Evolutionary conservation across 1,140 invertebrate genomes (phyloP), one percentile per base, ranked within the genome.

Genomic region (Drosophila sulfurigaster): DNA sequence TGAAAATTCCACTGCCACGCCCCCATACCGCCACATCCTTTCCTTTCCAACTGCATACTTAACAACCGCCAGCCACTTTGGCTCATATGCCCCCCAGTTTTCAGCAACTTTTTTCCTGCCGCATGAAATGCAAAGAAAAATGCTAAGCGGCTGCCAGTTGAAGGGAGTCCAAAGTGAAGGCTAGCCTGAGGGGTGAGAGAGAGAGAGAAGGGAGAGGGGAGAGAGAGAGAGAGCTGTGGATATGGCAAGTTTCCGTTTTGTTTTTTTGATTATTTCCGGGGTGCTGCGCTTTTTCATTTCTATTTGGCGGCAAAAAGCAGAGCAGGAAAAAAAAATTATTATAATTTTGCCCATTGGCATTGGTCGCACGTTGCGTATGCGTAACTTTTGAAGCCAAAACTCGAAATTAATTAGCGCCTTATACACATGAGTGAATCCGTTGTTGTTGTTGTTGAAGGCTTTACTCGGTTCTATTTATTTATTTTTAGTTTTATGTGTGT

Each of bases 331-430:
- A 66, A 38, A 57, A 71, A 51, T 82, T 72, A 77, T 82, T 78
- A 66, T 78, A 83, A 88, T 83, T 63, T 64, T 46, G 38, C 63
- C 46, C 58, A 65, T 66, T 64, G 57, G 45, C 65, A 71, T 48
- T 38, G 54, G 49, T 41, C 58, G 59, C 69, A 75, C 73, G 72
- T 74, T 82, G 82, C 79, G 82, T 87, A 82, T 78, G 77, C 71
- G 73, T 49, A 75, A 79, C 67, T 75, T 68, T 63, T 51, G 48
- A 51, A 70, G 54, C 64, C 45, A 13, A 56, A 56, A 51, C 57
- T 78, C 45, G 70, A 87, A 89, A 81, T 79, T 87, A 87, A 87
- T 87, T 83, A 87, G 80, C 80, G 63, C 45, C 48, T 58, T 28
- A 45, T 71, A 56, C 82, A 63, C 69, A 78, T 66, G 69, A 72